These are phyloP conservation scores for Tinea trinotella DNA, from an alignment of 2,888 invertebrate species.

Conservation along the genomic window DNA sequence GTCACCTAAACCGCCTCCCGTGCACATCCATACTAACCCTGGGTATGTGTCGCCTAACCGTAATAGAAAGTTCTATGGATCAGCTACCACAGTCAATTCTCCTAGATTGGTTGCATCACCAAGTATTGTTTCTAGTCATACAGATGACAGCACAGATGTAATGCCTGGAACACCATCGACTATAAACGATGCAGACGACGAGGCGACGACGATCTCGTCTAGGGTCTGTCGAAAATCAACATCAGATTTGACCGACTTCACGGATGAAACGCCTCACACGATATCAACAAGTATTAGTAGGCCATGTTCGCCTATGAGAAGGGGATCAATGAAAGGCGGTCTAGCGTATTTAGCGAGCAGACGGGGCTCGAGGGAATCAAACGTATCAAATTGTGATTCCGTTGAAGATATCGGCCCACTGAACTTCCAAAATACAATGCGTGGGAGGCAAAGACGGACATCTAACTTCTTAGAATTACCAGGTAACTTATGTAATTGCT, in stretches of 20 bases:
- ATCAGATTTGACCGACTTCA: conserved; percentile 79
- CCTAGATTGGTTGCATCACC: conserved; percentile 57
- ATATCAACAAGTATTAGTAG: conserved; percentile 74
- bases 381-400: conserved; percentile 76
- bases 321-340: conserved; percentile 79
- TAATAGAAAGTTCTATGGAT: conserved; percentile 52
- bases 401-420: conserved; percentile 85
- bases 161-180: conserved; percentile 58
- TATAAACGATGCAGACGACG: conserved; percentile 56
- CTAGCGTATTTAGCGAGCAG: conserved; percentile 88
- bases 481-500: conserved; percentile 64
- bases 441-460: conserved; percentile 84
- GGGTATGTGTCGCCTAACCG: conserved; percentile 72
- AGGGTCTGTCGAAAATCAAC: conserved; percentile 80
- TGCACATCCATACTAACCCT: conserved; percentile 74
- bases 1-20: conserved; percentile 65
- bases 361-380: conserved; percentile 86
- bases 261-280: conserved; percentile 72
- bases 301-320: conserved; percentile 77
- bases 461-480: conserved; percentile 91
- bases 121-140: conserved; percentile 64
- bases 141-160: conserved; percentile 57
- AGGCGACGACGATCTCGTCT: conserved; percentile 52
- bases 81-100: conserved; percentile 60
- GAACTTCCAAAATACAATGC: conserved; percentile 83